Evolutionary conservation across 2,888 invertebrate species (phyloP).

Genomic region (Empis stercorea): DNA sequence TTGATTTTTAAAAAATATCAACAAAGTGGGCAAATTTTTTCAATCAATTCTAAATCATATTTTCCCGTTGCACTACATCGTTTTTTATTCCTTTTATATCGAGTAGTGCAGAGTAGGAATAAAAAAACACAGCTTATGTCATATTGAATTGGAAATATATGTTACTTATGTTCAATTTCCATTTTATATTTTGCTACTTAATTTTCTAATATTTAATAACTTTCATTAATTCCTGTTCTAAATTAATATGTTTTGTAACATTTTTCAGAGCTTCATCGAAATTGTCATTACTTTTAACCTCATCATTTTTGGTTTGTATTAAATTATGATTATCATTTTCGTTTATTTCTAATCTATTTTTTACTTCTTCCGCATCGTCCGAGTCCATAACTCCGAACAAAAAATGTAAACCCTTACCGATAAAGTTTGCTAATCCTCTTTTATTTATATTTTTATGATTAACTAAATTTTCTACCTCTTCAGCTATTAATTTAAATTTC

Average conservation of each 20-base stretch:
- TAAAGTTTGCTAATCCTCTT: slow-evolving; percentile 1
- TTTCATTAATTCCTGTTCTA: slow-evolving; percentile 3
- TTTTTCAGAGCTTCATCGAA: slow-evolving; percentile 4
- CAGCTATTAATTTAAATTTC: neutral
- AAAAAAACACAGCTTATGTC: no score
- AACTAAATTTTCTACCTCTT: neutral
- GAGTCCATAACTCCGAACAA: slow-evolving; percentile 4
- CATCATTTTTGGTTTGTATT: slow-evolving; percentile 3
- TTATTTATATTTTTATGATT: neutral
- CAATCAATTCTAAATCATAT: no score
- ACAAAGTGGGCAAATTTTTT: no score
- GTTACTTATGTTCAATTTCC: slow-evolving; percentile 2
- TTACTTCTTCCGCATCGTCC: no score
- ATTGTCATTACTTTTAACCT: slow-evolving; percentile 3
- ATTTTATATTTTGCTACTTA: neutral
- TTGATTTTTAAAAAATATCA: no score
- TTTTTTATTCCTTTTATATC: no score
- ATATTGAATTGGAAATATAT: slow-evolving; percentile 4
- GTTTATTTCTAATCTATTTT: slow-evolving; percentile 4
- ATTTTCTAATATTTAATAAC: neutral
- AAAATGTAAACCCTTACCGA: slow-evolving; percentile 4
- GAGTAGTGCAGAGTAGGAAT: no score
- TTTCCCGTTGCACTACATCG: no score
- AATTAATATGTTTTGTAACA: slow-evolving; percentile 4
- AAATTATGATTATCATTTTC: slow-evolving; percentile 3